These are phyloP conservation scores for Lathronympha strigana DNA, from an alignment of 2,888 invertebrate genomes.

Conservation along the genomic window DNA sequence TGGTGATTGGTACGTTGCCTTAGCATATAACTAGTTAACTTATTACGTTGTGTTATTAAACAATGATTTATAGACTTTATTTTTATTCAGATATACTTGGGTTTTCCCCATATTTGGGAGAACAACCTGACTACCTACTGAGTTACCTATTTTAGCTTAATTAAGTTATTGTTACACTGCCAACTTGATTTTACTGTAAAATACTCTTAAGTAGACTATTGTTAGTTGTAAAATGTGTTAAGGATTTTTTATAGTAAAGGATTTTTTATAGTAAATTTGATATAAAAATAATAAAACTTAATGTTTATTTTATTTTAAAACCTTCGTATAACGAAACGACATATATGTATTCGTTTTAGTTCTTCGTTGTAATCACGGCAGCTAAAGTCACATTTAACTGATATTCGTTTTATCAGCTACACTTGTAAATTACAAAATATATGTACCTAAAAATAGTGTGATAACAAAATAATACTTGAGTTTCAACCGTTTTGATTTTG, in stretches of 20 bases:
- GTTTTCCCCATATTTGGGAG: conserved; percentile 53
- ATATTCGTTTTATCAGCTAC: no score
- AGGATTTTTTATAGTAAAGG: no score
- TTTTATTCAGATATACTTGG: conserved; percentile 45
- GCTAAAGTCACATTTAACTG: no score
- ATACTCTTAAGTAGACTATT: conserved; percentile 63
- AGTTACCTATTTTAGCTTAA: conserved; percentile 68
- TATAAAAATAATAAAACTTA: conserved; percentile 53
- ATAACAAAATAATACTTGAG: no score
- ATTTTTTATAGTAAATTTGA: conserved; percentile 70
- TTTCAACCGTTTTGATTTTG: no score
- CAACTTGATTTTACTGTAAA: conserved; percentile 64
- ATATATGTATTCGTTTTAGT: no score
- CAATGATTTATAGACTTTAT: conserved; percentile 38
- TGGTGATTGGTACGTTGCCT: conserved; percentile 42
- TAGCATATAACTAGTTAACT: conserved; percentile 49
- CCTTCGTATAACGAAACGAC: background rate
- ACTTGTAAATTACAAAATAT: no score
- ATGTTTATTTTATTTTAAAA: conserved; percentile 13
- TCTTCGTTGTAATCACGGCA: no score
- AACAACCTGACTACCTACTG: conserved; percentile 53
- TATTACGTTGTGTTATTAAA: conserved; percentile 48
- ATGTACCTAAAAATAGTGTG: no score
- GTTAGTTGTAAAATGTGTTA: conserved; percentile 60
- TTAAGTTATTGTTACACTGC: conserved; percentile 62